A percentile compares a stretch with the other conserved stretches of the same genome.
Conservation (phyloP, 2,113 vertebrate species). For the Colinus virginianus region DNA sequence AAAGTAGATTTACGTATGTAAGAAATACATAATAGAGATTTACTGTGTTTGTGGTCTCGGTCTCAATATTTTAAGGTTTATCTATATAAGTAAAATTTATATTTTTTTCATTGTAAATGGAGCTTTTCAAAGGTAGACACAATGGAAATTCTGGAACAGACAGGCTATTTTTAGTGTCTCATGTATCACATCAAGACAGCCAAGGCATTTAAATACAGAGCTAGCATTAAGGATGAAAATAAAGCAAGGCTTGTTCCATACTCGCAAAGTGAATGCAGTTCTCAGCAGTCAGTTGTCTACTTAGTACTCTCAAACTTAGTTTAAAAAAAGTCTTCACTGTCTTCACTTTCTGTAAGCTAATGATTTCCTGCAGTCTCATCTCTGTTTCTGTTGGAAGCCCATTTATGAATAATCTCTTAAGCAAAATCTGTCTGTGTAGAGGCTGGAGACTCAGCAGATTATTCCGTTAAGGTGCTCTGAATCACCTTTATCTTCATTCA, state of each 20-base stretch:
- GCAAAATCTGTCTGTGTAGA: slow-evolving; percentile 10
- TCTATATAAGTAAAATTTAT: not conserved
- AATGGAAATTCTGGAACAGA: slow-evolving; percentile 28
- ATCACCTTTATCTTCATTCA: not conserved
- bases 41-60: not conserved
- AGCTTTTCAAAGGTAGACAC: slow-evolving; percentile 32
- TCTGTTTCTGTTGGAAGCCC: slow-evolving; percentile 36
- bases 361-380: not conserved
- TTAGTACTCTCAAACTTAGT: not conserved
- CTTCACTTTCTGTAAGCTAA: not conserved
- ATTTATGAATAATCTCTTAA: slow-evolving; percentile 16
- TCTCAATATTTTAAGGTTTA: not conserved
- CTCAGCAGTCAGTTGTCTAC: slow-evolving; percentile 1
- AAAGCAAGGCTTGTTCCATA: slow-evolving; percentile 44
- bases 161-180: not conserved
- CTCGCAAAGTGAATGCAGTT: not conserved
- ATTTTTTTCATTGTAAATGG: slow-evolving; percentile 8
- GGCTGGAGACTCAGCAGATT: not conserved
- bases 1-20: not conserved
- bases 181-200: slow-evolving; percentile 4
- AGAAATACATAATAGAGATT: not conserved
- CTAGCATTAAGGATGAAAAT: slow-evolving; percentile 41
- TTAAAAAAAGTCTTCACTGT: not conserved
- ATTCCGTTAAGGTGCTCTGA: not conserved
- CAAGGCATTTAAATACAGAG: slow-evolving; percentile 43